A percentile compares a stretch with the other conserved stretches of the same genome.
Conservation (phyloP, 2,888 invertebrate genomes). For the Rhingia rostrata region DNA sequence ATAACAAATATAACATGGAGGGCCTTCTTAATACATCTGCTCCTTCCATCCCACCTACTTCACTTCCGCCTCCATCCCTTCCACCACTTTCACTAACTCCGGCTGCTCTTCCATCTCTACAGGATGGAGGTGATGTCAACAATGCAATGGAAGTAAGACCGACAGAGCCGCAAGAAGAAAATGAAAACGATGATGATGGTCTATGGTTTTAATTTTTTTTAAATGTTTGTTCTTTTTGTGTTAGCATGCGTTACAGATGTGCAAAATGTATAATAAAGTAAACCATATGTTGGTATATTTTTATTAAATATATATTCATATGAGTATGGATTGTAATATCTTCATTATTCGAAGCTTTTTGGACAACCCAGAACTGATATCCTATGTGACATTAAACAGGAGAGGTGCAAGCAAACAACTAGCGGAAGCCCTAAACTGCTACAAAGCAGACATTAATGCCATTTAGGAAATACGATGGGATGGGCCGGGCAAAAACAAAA, state of each 20-base stretch:
- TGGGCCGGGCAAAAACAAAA: too few species aligned
- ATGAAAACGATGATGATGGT: slow-evolving; percentile 66
- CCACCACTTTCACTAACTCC: slow-evolving; percentile 11
- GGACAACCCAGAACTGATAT: too few species aligned
- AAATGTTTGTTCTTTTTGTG: not conserved
- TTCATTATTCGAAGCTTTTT: too few species aligned
- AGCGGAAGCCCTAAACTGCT: too few species aligned
- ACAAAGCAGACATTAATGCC: too few species aligned
- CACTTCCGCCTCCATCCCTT: not conserved
- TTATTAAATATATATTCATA: slow-evolving; percentile 30
- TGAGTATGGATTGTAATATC: too few species aligned
- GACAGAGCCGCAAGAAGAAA: slow-evolving; percentile 73
- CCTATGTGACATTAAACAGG: too few species aligned
- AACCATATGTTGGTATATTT: slow-evolving; percentile 41
- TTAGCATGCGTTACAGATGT: slow-evolving; percentile 29
- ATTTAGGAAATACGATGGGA: too few species aligned
- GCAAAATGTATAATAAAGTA: slow-evolving; percentile 55
- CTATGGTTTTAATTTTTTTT: slow-evolving; percentile 61
- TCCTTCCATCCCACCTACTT: not conserved
- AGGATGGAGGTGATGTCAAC: slow-evolving; percentile 27
- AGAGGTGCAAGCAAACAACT: too few species aligned
- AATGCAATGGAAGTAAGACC: slow-evolving; percentile 64
- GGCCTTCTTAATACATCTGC: slow-evolving; percentile 24
- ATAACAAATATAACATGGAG: slow-evolving; percentile 75
- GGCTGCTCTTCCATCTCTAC: not conserved